Base-by-base conservation (phyloP, 2,888 invertebrate genomes). In the Laothoe populi region DNA sequence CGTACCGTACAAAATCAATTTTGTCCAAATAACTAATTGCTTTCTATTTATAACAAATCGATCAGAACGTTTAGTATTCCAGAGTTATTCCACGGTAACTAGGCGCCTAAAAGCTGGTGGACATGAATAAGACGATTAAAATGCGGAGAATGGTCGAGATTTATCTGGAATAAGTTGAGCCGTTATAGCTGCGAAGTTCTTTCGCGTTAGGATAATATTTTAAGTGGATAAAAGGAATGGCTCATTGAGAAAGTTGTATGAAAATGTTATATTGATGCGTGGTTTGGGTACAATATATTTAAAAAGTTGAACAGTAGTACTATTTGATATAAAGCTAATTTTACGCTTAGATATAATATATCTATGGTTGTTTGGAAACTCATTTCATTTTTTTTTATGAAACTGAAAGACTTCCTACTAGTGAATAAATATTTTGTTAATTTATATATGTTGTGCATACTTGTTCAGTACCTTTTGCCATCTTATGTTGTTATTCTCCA, bases 121-220 rank as follows among this genome's bases (percentile, higher is more conserved):
- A 57, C 58, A 64, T 58, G 62, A 66, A 66, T 63, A 63, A 63
- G 68, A 59, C 63, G 62, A 66, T 68, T 68, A 65, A 62, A 65
- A 66, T 66, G 66, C 65, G 42, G 63, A 57, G 64, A 60, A 45
- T 45, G 26, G 38, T 21, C 40, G 57, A 38, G 62, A 62, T 62
- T 62, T 40, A 48, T 58, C 26, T 42, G 58, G 40, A 62, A 58
- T 58, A 58, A 58, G 57, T 62, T 58, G 58, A 62, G 62, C 48
- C 19, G 40, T 62, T 53, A 61, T 35, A 42, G n/a, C 16, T 61
- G 23, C 16, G 24, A 62, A 62, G 57, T 57, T 62, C 53, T 53
- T 58, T 62, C 23, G 46, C 2, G 19, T 23, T 16, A 16, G 57
- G 48, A 48, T 62, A 21, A 62, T 48, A 62, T 48, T 62, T 58